These are phyloP conservation scores for Gnathonemus echidnorhynchus DNA, from an alignment of 2,113 vertebrate species.

Conservation along the genomic window DNA sequence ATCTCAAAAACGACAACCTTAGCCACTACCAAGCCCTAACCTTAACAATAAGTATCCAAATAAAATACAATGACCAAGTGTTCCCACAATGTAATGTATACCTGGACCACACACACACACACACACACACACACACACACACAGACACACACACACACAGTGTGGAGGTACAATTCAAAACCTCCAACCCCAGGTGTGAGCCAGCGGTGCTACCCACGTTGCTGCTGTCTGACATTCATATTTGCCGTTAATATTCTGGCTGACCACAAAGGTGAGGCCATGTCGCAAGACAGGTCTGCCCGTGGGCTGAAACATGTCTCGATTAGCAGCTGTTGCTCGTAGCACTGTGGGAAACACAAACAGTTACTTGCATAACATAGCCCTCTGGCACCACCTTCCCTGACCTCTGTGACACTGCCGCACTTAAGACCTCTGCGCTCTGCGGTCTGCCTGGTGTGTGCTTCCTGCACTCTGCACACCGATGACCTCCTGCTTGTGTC, in stretches of 20 bases:
- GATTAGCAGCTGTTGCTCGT: background rate
- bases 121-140: background rate
- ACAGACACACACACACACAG: background rate
- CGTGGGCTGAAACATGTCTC: background rate
- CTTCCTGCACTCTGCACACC: no score
- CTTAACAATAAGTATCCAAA: no score
- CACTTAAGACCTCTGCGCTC: background rate
- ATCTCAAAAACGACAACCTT: no score
- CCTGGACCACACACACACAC: background rate
- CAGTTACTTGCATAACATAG: background rate
- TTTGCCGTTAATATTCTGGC: background rate
- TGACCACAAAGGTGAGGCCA: background rate
- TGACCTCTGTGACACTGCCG: background rate
- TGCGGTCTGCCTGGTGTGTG: background rate
- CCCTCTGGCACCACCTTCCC: background rate
- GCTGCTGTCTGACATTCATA: slow-evolving; percentile 1
- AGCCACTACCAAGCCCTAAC: no score
- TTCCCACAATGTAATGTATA: no score
- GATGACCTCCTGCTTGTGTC: no score
- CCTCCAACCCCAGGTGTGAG: background rate
- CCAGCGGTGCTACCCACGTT: background rate
- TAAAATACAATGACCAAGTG: no score
- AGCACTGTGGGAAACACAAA: slow-evolving; percentile 9
- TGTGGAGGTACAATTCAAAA: background rate
- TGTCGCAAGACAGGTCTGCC: background rate